phyloP scores from a whole-genome alignment of 92 coral and sea anemone species.

The Phymanthus crucifer region DNA sequence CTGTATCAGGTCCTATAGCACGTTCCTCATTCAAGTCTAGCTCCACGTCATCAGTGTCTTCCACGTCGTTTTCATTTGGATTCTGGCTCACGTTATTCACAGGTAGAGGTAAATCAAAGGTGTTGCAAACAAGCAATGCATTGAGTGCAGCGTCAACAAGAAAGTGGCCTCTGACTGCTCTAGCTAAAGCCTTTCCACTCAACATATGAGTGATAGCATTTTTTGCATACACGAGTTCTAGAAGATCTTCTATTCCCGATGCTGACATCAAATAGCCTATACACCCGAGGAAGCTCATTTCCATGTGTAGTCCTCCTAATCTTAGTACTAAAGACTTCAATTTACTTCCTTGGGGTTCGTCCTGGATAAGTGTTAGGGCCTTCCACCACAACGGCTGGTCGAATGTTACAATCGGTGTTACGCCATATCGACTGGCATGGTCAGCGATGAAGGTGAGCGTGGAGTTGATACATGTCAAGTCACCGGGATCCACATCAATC shows the following conservation, averaged over 20 bases:
- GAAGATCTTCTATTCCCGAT: slow-evolving; percentile 18
- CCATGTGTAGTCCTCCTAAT: background rate
- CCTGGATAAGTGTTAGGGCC: slow-evolving; percentile 30
- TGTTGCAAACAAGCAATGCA: background rate
- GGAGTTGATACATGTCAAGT: slow-evolving; percentile 51
- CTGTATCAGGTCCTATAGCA: no score
- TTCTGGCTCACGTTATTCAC: background rate
- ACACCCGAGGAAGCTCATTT: slow-evolving; percentile 35
- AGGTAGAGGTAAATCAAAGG: background rate
- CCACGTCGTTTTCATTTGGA: background rate
- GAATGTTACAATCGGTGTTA: slow-evolving; percentile 49
- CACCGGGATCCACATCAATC: slow-evolving; percentile 54
- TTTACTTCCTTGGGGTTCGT: slow-evolving; percentile 38
- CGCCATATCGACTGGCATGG: slow-evolving; percentile 39
- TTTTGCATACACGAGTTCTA: slow-evolving; percentile 11
- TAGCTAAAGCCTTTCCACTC: slow-evolving; percentile 31
- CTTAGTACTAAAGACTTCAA: background rate
- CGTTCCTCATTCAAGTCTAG: no score
- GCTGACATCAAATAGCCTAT: slow-evolving; percentile 30
- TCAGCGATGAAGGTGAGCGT: slow-evolving; percentile 36
- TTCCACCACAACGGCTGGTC: slow-evolving; percentile 71
- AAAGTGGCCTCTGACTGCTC: slow-evolving; percentile 27
- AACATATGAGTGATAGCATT: slow-evolving; percentile 27
- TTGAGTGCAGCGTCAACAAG: slow-evolving; percentile 30
- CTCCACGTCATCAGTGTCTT: background rate